A percentile compares a stretch with the other conserved stretches of the same genome.
Evolutionary conservation across 2,888 invertebrate genomes (phyloP).

Genomic region (Orgyia antiqua): DNA sequence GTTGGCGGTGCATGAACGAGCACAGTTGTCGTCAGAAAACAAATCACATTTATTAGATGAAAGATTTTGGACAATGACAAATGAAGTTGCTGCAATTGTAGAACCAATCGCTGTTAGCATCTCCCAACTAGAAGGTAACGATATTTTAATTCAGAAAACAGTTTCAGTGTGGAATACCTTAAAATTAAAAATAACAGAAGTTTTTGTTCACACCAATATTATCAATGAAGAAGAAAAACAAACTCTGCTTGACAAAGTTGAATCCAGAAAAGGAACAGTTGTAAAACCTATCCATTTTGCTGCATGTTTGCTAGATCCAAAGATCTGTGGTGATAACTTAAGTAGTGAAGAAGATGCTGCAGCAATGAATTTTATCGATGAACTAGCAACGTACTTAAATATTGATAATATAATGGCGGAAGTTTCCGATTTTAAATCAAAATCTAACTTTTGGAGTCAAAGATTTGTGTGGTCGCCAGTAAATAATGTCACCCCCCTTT

Average conservation of each 20-base stretch:
- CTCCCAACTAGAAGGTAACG: slow-evolving; percentile 4
- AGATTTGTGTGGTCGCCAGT: slow-evolving; percentile 7
- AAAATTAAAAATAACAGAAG: slow-evolving; percentile 3
- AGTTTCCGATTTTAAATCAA: slow-evolving; percentile 8
- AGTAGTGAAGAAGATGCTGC: slow-evolving; percentile 7
- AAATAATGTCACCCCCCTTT: slow-evolving; percentile 4
- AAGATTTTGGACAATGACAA: slow-evolving; percentile 4
- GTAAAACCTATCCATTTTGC: slow-evolving; percentile 10
- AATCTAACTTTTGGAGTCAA: slow-evolving; percentile 6
- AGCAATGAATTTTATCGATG: slow-evolving; percentile 12
- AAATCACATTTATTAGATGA: slow-evolving; percentile 5
- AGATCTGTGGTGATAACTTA: slow-evolving; percentile 4
- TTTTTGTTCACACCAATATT: slow-evolving; percentile 4
- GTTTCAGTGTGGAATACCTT: slow-evolving; percentile 2
- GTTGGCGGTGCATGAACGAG: slow-evolving; percentile 5
- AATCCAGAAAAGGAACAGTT: slow-evolving; percentile 2
- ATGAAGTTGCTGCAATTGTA: slow-evolving; percentile 4
- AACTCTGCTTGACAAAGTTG: slow-evolving; percentile 2
- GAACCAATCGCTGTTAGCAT: slow-evolving; percentile 6
- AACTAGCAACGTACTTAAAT: slow-evolving; percentile 5
- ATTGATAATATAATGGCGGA: slow-evolving; percentile 3
- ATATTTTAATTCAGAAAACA: slow-evolving; percentile 5
- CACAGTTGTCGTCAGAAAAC: slow-evolving; percentile 3
- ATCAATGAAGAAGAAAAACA: slow-evolving; percentile 4
- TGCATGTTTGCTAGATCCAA: slow-evolving; percentile 6